Evolutionary conservation across 2,797 vertebrate species (phyloP).

Genomic region (Takifugu rubripes): DNA sequence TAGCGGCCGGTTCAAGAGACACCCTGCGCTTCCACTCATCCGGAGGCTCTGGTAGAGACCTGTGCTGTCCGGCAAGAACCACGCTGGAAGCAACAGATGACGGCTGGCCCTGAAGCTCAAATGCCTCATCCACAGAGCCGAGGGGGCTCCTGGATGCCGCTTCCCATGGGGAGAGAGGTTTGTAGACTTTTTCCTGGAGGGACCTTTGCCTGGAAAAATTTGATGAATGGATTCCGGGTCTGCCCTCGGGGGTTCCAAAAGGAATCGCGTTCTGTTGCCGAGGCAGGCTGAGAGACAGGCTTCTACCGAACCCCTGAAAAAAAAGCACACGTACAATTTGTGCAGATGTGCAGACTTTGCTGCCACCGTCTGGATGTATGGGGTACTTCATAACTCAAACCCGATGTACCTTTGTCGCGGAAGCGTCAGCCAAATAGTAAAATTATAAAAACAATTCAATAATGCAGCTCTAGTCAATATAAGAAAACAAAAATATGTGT

Average conservation of each 20-base stretch:
- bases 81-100: slow-evolving; percentile 79
- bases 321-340: slow-evolving; percentile 18
- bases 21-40: slow-evolving; percentile 81
- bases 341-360: slow-evolving; percentile 49
- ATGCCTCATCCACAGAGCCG: slow-evolving; percentile 84
- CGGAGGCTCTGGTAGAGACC: slow-evolving; percentile 80
- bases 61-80: slow-evolving; percentile 77
- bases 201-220: slow-evolving; percentile 61
- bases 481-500: neutral
- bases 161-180: slow-evolving; percentile 85
- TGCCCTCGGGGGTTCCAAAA: slow-evolving; percentile 40
- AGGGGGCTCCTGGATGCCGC: slow-evolving; percentile 80
- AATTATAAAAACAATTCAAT: neutral
- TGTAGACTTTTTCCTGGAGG: slow-evolving; percentile 69
- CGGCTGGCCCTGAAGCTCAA: slow-evolving; percentile 73
- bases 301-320: slow-evolving; percentile 67
- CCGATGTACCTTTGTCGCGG: too few species aligned
- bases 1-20: slow-evolving; percentile 63
- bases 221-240: slow-evolving; percentile 68
- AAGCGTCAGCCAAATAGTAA: too few species aligned
- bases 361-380: slow-evolving; percentile 62
- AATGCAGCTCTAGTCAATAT: neutral
- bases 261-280: slow-evolving; percentile 60
- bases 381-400: too few species aligned
- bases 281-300: slow-evolving; percentile 80